These are phyloP conservation scores for Dasyornis broadbenti DNA, from an alignment of 2,113 vertebrate species.

Conservation along the genomic window DNA sequence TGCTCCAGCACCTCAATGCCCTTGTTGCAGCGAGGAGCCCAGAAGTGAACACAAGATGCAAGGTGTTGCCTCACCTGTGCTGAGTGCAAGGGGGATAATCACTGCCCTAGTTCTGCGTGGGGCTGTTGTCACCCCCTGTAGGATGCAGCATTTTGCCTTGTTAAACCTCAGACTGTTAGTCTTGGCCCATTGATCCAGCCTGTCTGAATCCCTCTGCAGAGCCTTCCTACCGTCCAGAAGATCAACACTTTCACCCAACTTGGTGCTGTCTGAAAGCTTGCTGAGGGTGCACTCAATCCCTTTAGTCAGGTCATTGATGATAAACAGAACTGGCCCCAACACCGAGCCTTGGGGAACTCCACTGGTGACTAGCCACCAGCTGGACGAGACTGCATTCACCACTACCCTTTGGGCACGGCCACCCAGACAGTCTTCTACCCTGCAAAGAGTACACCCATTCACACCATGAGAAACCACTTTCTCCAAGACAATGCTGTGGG, in stretches of 20 bases:
- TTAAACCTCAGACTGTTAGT: not conserved
- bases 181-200: not conserved
- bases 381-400: not conserved
- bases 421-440: not conserved
- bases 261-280: not conserved
- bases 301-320: not conserved
- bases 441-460: not conserved
- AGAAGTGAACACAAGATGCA: not conserved
- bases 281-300: not conserved
- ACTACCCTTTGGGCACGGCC: not conserved
- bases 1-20: not conserved
- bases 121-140: not conserved
- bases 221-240: not conserved
- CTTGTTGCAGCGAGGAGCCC: not conserved
- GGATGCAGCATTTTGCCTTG: not conserved
- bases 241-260: not conserved
- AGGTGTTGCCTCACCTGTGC: not conserved
- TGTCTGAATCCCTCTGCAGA: not conserved
- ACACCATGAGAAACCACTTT: not conserved
- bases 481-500: not conserved
- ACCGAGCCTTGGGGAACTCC: not conserved
- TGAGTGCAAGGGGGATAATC: not conserved
- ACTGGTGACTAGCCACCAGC: not conserved
- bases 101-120: not conserved
- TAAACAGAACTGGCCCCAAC: not conserved